Base-by-base conservation (phyloP, 35 echinoderm and acorn worm genomes). In the Hemicentrotus pulcherrimus region DNA sequence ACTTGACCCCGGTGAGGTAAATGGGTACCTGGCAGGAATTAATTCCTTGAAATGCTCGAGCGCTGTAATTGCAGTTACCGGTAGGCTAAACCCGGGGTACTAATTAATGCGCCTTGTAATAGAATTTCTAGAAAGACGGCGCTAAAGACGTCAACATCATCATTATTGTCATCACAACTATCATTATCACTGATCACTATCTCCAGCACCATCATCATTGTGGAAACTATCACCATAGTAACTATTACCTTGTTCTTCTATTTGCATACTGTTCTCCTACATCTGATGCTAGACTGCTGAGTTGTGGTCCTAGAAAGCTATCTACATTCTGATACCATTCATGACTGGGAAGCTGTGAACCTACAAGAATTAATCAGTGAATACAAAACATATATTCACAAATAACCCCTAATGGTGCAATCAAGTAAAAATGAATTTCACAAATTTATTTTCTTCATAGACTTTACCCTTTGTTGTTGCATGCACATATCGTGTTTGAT, bases 271-370 rank as follows among this genome's bases (percentile, higher is more conserved):
- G 98, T 86, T 99, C 98, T 92, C 95, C 96, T 47, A 99, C 98
- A 65, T 99, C 98, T 13, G 98, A 99, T 22, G 98, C 98, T 58
- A 99, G 93, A 47, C 92, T 98, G 71, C 97, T 98, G 32, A 99
- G 95, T 94, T 99, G 98, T 46, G 98, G 98, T 61, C 98, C 98
- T 18, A 99, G 89, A 45, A 97, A 99, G 31, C 46, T 55, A 95
- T 99, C 98, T 24, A 99, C 95, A 24, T 97, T 98, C 86, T 95
- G 94, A 91, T 96, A 99, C 98, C 98, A 99, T 31, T 99, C 97
- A 19, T 96, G 94, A 52, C 94, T 86, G 0, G 98, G 98, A 45
- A 99, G 61, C 47, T 95, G 86, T 19, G 89, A 47, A 78, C 97
- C 98, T 99, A 60, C n/a, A 61, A 9, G n/a, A 70, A 78, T 28